These are phyloP conservation scores for Papilio aristodemus DNA, from an alignment of 1,140 invertebrate species.

Conservation along the genomic window DNA sequence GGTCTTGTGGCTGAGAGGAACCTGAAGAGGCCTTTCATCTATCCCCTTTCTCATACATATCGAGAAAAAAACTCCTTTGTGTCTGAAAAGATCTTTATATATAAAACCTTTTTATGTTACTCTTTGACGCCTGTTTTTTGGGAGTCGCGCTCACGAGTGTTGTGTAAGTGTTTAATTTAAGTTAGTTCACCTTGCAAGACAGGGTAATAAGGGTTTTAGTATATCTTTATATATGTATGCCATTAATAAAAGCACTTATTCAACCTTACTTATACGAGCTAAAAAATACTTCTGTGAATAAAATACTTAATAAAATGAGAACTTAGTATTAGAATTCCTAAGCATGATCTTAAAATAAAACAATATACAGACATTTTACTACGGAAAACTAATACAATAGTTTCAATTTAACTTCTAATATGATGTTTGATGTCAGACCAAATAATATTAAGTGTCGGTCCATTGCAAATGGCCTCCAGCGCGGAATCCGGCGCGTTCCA, in stretches of 20 bases:
- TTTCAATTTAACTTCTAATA: constrained; percentile 28
- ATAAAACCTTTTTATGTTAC: constrained; percentile 15
- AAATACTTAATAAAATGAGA: neutral
- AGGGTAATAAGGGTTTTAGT: neutral
- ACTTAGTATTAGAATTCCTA: neutral
- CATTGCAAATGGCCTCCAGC: constrained; percentile 57
- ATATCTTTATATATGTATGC: neutral
- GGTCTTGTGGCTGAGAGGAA: constrained; percentile 4
- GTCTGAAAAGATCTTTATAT: constrained; percentile 19
- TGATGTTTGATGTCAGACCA: constrained; percentile 43
- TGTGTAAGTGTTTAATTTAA: neutral
- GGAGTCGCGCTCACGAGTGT: neutral
- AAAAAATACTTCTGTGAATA: too few relatives aligned
- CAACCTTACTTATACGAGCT: too few relatives aligned
- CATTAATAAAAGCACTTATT: too few relatives aligned
- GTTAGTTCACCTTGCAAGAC: neutral
- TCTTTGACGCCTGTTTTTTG: constrained; percentile 16
- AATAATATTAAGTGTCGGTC: constrained; percentile 56
- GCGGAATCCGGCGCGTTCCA: constrained; percentile 56
- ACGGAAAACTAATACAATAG: neutral
- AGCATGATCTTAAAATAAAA: neutral
- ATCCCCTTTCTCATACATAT: constrained; percentile 28
- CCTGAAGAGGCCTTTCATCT: constrained; percentile 30
- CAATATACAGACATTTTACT: too few relatives aligned
- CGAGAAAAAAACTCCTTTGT: constrained; percentile 31